These are phyloP conservation scores for Gadus macrocephalus DNA, from an alignment of 2,113 vertebrate genomes.

Conservation along the genomic window DNA sequence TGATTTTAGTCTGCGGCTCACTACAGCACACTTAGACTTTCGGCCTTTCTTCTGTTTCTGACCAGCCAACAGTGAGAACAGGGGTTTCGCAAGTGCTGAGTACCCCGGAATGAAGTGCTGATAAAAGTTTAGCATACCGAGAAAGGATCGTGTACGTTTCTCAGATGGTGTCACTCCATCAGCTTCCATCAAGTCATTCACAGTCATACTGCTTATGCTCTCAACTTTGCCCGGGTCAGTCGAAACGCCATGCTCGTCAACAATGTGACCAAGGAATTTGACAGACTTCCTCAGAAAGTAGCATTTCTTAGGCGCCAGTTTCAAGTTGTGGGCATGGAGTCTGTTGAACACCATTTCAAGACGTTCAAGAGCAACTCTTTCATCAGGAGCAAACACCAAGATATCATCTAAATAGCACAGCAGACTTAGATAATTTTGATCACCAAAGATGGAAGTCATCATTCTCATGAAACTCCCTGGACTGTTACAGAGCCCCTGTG, in stretches of 20 bases:
- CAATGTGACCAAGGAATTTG: neutral
- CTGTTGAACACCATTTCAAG: neutral
- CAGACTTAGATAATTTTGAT: neutral
- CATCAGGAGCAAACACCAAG: slow-evolving; percentile 1
- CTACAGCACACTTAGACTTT: neutral
- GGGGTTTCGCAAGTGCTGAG: slow-evolving; percentile 6
- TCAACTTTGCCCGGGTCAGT: slow-evolving; percentile 13
- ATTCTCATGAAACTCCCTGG: neutral
- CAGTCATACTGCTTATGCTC: slow-evolving; percentile 1
- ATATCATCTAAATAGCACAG: neutral
- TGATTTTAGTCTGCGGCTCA: slow-evolving; percentile 37
- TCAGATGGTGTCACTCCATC: slow-evolving; percentile 17
- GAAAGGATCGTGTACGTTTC: slow-evolving; percentile 10
- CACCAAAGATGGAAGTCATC: slow-evolving; percentile 10
- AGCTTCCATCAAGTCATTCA: slow-evolving; percentile 8
- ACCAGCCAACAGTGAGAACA: slow-evolving; percentile 7
- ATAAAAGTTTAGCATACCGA: slow-evolving; percentile 20
- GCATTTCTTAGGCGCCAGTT: neutral
- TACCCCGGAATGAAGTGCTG: slow-evolving; percentile 9
- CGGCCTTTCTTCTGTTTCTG: neutral
- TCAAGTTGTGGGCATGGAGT: neutral
- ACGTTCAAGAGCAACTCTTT: neutral
- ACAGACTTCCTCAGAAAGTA: neutral
- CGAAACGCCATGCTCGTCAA: slow-evolving; percentile 1
- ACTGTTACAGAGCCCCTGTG: no score